phyloP scores from a whole-genome alignment of 2,888 invertebrate genomes.

The Venusia cambrica region DNA sequence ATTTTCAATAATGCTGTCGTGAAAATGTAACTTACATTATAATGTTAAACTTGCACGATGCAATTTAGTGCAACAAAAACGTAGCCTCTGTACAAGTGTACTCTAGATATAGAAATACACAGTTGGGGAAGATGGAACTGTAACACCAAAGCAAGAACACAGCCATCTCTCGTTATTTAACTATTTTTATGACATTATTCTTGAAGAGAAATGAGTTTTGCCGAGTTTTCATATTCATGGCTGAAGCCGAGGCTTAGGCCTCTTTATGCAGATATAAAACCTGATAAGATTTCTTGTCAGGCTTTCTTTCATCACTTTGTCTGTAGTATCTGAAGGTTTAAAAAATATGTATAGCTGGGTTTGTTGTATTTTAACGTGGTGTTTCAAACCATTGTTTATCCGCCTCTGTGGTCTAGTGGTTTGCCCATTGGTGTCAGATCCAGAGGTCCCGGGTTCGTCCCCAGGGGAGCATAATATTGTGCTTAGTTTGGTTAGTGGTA shows the following conservation, averaged over 20 bases:
- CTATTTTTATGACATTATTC: constrained; percentile 67
- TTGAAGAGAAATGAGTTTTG: constrained; percentile 56
- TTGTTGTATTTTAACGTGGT: too few species aligned
- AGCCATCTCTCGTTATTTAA: constrained; percentile 65
- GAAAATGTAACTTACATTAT: too few species aligned
- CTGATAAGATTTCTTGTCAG: constrained; percentile 32
- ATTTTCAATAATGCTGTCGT: too few species aligned
- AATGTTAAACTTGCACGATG: background rate
- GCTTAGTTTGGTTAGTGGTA: too few species aligned
- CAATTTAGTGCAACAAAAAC: background rate
- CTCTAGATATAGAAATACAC: constrained; percentile 53
- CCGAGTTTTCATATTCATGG: constrained; percentile 45
- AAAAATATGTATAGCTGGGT: too few species aligned
- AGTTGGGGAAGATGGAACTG: constrained; percentile 62
- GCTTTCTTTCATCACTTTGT: too few species aligned
- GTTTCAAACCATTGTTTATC: too few species aligned
- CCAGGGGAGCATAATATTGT: too few species aligned
- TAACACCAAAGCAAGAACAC: constrained; percentile 57
- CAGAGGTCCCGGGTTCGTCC: too few species aligned
- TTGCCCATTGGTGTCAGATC: too few species aligned
- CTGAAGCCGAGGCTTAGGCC: constrained; percentile 41
- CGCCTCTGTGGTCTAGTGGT: too few species aligned
- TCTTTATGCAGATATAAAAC: constrained; percentile 32
- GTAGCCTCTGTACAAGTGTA: constrained; percentile 30
- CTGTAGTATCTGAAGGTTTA: too few species aligned